Evolutionary conservation across 1,140 invertebrate species (phyloP).

Genomic region (Leptinotarsa undecemlineata): DNA sequence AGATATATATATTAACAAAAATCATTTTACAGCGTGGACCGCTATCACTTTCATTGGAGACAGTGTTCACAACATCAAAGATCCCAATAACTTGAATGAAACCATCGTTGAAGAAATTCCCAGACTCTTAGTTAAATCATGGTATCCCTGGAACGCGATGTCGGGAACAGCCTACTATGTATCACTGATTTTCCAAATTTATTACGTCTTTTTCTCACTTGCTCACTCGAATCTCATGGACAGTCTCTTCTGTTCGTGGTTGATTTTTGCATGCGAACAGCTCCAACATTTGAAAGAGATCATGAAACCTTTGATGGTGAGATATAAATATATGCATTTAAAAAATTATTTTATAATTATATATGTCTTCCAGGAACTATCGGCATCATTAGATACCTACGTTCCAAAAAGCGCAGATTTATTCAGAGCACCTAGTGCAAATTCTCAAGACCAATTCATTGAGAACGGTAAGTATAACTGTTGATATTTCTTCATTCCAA

Average conservation of each 20-base stretch:
- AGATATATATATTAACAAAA: too few relatives aligned
- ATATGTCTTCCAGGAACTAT: conserved; percentile 62
- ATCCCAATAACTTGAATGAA: conserved; percentile 71
- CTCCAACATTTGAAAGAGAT: conserved; percentile 81
- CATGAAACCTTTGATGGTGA: conserved; percentile 76
- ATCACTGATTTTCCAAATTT: conserved; percentile 68
- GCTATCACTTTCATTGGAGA: conserved; percentile 78
- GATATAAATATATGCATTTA: background rate
- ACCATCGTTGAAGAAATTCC: conserved; percentile 71
- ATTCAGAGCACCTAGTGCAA: conserved; percentile 67
- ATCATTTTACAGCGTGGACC: conserved; percentile 61
- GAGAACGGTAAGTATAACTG: conserved; percentile 55
- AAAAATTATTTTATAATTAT: background rate
- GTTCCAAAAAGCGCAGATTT: conserved; percentile 77
- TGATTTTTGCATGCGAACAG: conserved; percentile 82
- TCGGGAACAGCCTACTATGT: conserved; percentile 68
- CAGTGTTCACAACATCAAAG: conserved; percentile 66
- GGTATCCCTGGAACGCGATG: conserved; percentile 74
- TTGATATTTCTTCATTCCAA: too few relatives aligned
- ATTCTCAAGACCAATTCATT: conserved; percentile 60
- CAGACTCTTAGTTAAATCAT: conserved; percentile 72
- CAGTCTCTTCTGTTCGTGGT: conserved; percentile 79
- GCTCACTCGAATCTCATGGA: conserved; percentile 73
- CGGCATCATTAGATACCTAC: conserved; percentile 76
- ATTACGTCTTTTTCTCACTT: conserved; percentile 74